Evolutionary conservation across 2,888 invertebrate genomes (phyloP), one percentile per base, ranked within the genome.

Genomic region (Zygaena filipendulae): DNA sequence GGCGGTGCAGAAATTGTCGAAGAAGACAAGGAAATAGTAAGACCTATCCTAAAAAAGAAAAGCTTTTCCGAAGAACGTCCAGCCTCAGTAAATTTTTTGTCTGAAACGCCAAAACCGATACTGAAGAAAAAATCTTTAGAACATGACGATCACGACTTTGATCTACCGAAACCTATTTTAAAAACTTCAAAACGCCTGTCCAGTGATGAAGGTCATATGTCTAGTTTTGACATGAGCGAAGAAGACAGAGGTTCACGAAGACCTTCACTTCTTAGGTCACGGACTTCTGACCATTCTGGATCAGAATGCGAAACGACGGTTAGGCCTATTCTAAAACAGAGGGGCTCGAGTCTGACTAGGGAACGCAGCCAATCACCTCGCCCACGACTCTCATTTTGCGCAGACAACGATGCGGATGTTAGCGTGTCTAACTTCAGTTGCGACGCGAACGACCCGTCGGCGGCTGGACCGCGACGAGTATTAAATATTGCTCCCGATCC

Each of bases 91-190:
- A 60, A 72, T 31, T 43, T 61, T 13, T 43, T 53, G 23, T 59
- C 62, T 4, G 81, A 81, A 30, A 81, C 81, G 19, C 87, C 88
- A 0, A 87, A 82, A 60, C 93, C 94, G 3, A 94, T 94, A 49
- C 61, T 94, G 20, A 94, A 94, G 68, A 95, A 95, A 72, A 93
- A 94, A 59, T 88, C 88, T 1, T 87, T 87, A 38, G 90, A 90
- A 49, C 86, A 87, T 23, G 87, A 88, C 38, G 90, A 90, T 45
- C 82, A 84, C 47, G 87, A 86, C 25, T 90, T 88, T 43, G 88
- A 88, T 25, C 82, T 84, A 42, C 87, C 87, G 0, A 86, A 84
- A 51, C 90, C 92, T 14, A 93, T 93, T 44, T 68, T 93, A 22
- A 93, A 92, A 59, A 83, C 85, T 24, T 84, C 87, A 2, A 85